Conservation (phyloP, 2,113 vertebrate genomes). For the Sinosuthora webbiana region DNA sequence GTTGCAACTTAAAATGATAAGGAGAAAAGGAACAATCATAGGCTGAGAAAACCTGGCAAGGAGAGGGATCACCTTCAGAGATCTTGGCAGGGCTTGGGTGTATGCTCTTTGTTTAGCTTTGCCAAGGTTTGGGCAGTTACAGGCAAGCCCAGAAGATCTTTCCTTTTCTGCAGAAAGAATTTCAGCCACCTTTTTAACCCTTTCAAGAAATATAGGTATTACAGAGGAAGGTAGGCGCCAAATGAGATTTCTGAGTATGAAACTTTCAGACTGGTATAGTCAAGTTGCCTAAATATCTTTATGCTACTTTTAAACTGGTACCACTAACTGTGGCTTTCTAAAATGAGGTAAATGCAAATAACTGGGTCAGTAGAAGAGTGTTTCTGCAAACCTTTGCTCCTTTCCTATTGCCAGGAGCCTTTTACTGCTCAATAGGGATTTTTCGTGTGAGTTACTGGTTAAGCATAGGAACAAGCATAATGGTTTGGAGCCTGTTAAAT, state of each 20-base stretch:
- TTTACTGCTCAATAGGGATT: background rate
- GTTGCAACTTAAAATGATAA: background rate
- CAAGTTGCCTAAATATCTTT: background rate
- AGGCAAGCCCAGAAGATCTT: background rate
- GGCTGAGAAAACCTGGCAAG: background rate
- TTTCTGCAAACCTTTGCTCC: background rate
- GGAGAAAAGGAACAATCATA: background rate
- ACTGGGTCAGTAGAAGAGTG: background rate
- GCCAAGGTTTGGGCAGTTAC: background rate
- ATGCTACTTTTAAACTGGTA: background rate
- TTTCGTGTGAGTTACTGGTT: background rate
- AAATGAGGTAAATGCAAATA: background rate
- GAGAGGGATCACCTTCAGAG: background rate
- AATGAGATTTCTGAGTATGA: background rate
- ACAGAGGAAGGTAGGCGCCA: background rate
- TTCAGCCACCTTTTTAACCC: background rate
- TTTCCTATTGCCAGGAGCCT: background rate
- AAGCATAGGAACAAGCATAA: background rate
- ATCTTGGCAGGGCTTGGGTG: background rate
- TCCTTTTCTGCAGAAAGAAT: background rate
- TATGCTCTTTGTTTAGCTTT: background rate
- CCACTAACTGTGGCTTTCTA: background rate
- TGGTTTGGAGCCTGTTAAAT: background rate
- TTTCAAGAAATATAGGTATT: background rate
- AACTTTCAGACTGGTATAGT: background rate